These are phyloP conservation scores for Diplosoma virens DNA, from an alignment of 23 tunicate species.

Conservation along the genomic window DNA sequence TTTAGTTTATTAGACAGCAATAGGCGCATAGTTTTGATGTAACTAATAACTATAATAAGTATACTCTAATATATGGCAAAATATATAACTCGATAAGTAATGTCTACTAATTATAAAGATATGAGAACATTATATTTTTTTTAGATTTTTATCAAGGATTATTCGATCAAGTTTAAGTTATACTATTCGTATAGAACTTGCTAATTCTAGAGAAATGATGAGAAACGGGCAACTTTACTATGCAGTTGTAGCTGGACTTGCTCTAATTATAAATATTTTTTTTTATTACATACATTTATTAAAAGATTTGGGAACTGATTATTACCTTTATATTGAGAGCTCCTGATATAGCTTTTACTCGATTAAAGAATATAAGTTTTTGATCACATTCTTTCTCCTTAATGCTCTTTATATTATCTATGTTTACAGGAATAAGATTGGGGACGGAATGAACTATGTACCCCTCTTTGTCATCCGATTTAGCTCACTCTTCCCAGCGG, in stretches of 20 bases:
- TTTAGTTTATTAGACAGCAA: too few species aligned
- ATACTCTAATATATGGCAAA: too few species aligned
- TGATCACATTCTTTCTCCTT: background rate
- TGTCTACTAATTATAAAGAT: constrained; percentile 37
- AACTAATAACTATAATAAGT: too few species aligned
- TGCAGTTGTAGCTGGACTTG: constrained; percentile 15
- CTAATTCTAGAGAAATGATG: background rate
- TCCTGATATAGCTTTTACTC: constrained; percentile 40
- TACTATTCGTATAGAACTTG: constrained; percentile 13
- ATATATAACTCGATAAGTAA: constrained; percentile 11
- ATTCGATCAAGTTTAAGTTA: constrained; percentile 11
- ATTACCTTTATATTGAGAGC: background rate
- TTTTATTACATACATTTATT: constrained; percentile 15
- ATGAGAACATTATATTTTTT: constrained; percentile 19
- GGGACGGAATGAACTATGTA: constrained; percentile 14
- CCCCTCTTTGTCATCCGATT: background rate
- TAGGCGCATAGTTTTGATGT: too few species aligned
- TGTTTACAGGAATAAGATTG: background rate
- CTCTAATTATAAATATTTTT: constrained; percentile 24
- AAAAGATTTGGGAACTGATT: constrained; percentile 14
- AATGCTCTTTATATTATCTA: background rate
- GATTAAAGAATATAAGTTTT: constrained; percentile 23
- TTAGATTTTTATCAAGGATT: constrained; percentile 6
- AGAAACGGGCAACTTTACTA: constrained; percentile 6
- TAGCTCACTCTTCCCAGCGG: background rate